Evolutionary conservation across 2,888 invertebrate genomes (phyloP), one percentile per base, ranked within the genome.

Genomic region (Lepidonotus clava): DNA sequence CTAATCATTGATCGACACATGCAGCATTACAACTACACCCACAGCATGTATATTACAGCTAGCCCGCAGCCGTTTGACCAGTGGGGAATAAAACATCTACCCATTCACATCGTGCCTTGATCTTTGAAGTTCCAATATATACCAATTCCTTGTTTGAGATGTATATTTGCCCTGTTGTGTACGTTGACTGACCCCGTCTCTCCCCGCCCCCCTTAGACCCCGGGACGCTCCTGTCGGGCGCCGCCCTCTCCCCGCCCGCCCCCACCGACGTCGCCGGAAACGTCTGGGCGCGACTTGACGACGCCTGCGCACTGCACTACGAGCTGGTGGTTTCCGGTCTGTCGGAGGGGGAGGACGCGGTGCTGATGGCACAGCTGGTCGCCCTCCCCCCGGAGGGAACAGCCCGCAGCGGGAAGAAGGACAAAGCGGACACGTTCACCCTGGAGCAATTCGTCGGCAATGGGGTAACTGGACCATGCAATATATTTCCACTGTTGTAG

Each of bases 401-500:
- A n/a, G n/a, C n/a, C n/a, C n/a, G n/a, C n/a, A n/a, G n/a, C n/a
- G n/a, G 90, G 90, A 87, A 24, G 53, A 32, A 41, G n/a, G n/a
- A 61, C 18, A 32, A 32, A 61, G 6, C 84, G n/a, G 28, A 34
- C 61, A 51, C 28, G 8, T n/a, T 77, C 21, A 84, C 84, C 2
- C 56, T 87, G 28, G 61, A 84, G 40, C 95, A 77, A 28, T 83
- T 86, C 34, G 85, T 24, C 38, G 86, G 56, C 51, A 71, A 66
- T 53, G 87, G 21, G 86, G 88, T 86, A 84, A 89, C n/a, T n/a
- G n/a, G n/a, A n/a, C n/a, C n/a, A n/a, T n/a, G n/a, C n/a, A n/a
- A n/a, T n/a, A n/a, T n/a, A n/a, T n/a, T n/a, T n/a, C n/a, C n/a
- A n/a, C n/a, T n/a, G n/a, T n/a, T n/a, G n/a, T n/a, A n/a, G n/a